Evolutionary conservation across 1,140 invertebrate species (phyloP).

Genomic region (Drosophila asahinai): DNA sequence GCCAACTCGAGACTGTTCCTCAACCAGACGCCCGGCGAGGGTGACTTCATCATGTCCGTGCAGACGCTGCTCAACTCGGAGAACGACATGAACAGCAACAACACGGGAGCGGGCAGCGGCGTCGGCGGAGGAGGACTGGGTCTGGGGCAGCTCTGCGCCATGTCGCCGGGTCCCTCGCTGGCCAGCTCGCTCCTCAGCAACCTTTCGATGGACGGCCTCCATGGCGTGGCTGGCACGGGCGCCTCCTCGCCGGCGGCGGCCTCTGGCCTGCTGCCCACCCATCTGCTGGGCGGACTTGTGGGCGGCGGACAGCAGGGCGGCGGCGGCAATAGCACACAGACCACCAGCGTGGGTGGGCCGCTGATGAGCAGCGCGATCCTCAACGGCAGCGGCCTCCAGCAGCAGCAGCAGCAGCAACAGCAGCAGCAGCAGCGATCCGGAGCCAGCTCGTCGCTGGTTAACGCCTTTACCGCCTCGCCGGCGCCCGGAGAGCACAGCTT

Average conservation of each 20-base stretch:
- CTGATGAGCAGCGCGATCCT: slow-evolving; percentile 89
- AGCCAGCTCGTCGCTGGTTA: slow-evolving; percentile 76
- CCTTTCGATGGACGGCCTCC: slow-evolving; percentile 74
- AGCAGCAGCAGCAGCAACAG: slow-evolving; percentile 40
- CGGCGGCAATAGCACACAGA: slow-evolving; percentile 59
- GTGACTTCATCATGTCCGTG: slow-evolving; percentile 96
- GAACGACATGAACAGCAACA: slow-evolving; percentile 86
- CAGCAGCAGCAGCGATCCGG: slow-evolving; percentile 64
- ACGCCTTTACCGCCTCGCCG: slow-evolving; percentile 71
- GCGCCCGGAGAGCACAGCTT: slow-evolving; percentile 69
- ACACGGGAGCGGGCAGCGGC: slow-evolving; percentile 48
- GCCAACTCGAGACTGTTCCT: slow-evolving; percentile 95
- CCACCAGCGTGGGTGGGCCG: slow-evolving; percentile 87
- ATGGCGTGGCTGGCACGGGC: slow-evolving; percentile 19
- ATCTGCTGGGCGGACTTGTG: slow-evolving; percentile 74
- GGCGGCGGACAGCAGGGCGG: slow-evolving; percentile 73
- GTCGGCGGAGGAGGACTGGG: slow-evolving; percentile 20
- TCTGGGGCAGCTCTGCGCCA: slow-evolving; percentile 59
- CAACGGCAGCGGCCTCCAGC: slow-evolving; percentile 87
- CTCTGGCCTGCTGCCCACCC: slow-evolving; percentile 48
- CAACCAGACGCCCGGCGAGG: slow-evolving; percentile 89
- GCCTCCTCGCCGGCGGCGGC: slow-evolving; percentile 50
- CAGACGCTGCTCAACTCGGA: slow-evolving; percentile 91
- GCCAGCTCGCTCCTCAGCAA: slow-evolving; percentile 72
- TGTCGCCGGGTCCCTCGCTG: slow-evolving; percentile 74